Evolutionary conservation across 64 coral and sea anemone species (phyloP).

Genomic region (Dendronephthya gigantea): DNA sequence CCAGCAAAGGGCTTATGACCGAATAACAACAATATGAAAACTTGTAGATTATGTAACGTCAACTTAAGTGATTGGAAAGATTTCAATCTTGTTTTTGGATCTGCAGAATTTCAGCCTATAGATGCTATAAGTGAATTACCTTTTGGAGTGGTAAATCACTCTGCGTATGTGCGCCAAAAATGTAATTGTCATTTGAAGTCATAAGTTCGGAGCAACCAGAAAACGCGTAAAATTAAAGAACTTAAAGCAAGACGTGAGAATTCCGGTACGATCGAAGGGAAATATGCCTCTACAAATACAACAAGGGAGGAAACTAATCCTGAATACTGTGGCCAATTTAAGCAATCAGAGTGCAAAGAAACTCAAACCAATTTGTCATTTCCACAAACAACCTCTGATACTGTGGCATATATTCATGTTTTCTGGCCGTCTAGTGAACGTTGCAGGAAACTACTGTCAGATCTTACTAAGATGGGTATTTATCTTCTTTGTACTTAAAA

Average conservation of each 20-base stretch:
- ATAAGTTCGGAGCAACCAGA: too few relatives aligned
- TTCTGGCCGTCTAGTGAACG: not conserved
- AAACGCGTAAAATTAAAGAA: too few relatives aligned
- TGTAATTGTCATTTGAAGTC: too few relatives aligned
- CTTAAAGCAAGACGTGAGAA: too few relatives aligned
- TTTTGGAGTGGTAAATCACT: not conserved
- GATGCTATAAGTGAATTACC: not conserved
- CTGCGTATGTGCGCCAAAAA: not conserved
- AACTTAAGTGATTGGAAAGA: not conserved
- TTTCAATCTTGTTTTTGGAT: not conserved
- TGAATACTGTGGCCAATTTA: too few relatives aligned
- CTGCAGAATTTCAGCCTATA: not conserved
- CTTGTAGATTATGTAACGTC: not conserved
- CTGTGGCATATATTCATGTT: not conserved
- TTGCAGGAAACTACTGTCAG: not conserved
- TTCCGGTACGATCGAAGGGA: too few relatives aligned
- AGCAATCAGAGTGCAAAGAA: not conserved
- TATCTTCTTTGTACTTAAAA: slow-evolving; percentile 4
- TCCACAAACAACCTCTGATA: not conserved
- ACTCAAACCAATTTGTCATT: not conserved
- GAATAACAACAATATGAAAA: too few relatives aligned
- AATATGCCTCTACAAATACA: too few relatives aligned
- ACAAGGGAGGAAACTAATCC: too few relatives aligned
- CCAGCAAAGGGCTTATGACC: too few relatives aligned
- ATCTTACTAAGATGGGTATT: not conserved